These are phyloP conservation scores for Oncorhynchus keta DNA, from an alignment of 2,113 vertebrate species.

Conservation along the genomic window DNA sequence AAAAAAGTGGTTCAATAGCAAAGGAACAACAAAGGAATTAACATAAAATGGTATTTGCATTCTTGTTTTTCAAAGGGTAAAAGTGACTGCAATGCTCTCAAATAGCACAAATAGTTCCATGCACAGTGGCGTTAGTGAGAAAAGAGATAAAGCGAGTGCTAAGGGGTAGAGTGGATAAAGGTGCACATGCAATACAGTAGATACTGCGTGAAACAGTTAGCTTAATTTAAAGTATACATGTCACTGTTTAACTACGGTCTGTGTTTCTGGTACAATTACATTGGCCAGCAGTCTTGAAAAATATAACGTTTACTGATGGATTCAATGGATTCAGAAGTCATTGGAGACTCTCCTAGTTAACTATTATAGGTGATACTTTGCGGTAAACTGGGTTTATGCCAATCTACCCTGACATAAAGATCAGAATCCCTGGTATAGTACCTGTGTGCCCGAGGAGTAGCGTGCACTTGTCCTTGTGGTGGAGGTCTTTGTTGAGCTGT, in stretches of 20 bases:
- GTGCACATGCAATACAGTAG: constrained; percentile 56
- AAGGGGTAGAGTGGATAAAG: constrained; percentile 48
- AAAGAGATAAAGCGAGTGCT: constrained; percentile 56
- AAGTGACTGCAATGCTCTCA: constrained; percentile 40
- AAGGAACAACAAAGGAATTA: not conserved
- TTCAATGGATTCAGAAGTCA: too few relatives aligned
- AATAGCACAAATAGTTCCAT: constrained; percentile 48
- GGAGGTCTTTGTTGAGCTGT: constrained; percentile 92
- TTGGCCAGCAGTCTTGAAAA: too few relatives aligned
- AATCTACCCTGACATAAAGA: not conserved
- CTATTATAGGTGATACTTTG: not conserved
- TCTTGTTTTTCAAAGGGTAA: constrained; percentile 23
- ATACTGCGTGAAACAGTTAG: constrained; percentile 35
- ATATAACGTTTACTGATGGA: too few relatives aligned
- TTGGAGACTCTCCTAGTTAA: not conserved
- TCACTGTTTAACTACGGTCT: not conserved
- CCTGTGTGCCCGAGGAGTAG: constrained; percentile 98
- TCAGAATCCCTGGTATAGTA: constrained; percentile 52
- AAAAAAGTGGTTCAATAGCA: not conserved
- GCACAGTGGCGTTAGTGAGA: constrained; percentile 61
- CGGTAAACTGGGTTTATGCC: not conserved
- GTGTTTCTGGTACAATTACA: not conserved
- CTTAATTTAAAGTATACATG: not conserved
- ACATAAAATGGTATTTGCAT: not conserved
- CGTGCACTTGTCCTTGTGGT: constrained; percentile 93